Evolutionary conservation across 2,888 invertebrate species (phyloP).

Genomic region (Stenichneumon culpator): DNA sequence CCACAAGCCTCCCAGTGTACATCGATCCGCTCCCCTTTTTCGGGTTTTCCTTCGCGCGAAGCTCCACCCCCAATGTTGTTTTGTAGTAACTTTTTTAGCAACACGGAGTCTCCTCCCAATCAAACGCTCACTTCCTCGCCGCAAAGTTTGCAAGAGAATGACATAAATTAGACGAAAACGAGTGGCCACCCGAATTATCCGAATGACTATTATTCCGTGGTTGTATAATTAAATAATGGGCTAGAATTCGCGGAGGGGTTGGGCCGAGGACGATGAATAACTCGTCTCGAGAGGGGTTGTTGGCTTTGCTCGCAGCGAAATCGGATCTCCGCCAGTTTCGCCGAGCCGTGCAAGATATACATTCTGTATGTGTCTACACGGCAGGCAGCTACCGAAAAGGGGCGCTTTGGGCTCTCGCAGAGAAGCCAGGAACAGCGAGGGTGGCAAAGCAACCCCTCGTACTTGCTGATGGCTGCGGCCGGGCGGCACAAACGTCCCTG

Average conservation of each 20-base stretch:
- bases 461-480: conserved; percentile 32
- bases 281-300: conserved; percentile 30
- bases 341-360: conserved; percentile 32
- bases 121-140: not conserved
- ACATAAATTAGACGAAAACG: conserved; percentile 4
- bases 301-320: conserved; percentile 38
- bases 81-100: not conserved
- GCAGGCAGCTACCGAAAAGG: conserved; percentile 28
- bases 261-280: conserved; percentile 32
- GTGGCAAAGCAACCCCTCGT: conserved; percentile 26
- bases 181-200: not conserved
- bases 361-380: conserved; percentile 6
- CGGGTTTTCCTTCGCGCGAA: not conserved
- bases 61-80: not conserved
- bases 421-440: conserved; percentile 41
- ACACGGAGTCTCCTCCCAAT: not conserved
- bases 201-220: conserved; percentile 27
- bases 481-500: conserved; percentile 47
- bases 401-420: conserved; percentile 31
- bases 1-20: not conserved
- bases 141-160: conserved; percentile 2
- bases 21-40: not conserved
- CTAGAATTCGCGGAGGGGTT: conserved; percentile 10
- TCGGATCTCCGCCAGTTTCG: conserved; percentile 44
- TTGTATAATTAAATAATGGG: conserved; percentile 41